These are phyloP conservation scores for Cheilosia variabilis DNA, from an alignment of 2,888 invertebrate species.

Conservation along the genomic window DNA sequence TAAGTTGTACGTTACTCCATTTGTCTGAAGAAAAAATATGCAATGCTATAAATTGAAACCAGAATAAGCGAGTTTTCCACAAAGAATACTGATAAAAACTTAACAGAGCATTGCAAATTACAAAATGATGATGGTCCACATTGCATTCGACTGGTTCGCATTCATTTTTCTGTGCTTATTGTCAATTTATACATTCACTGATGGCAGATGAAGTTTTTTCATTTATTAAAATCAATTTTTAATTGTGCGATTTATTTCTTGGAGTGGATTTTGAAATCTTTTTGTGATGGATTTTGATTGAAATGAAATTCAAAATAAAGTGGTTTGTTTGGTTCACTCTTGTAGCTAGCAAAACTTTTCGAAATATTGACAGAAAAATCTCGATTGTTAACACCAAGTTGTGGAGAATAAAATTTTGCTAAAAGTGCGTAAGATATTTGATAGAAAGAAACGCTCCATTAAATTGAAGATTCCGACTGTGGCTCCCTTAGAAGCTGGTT, in stretches of 20 bases:
- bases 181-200: not conserved
- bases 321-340: not conserved
- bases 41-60: slow-evolving; percentile 3
- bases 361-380: no score
- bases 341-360: no score
- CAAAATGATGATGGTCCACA: not conserved
- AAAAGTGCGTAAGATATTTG: no score
- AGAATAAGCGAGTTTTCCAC: not conserved
- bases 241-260: not conserved
- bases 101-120: not conserved
- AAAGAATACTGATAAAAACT: not conserved
- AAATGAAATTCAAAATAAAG: not conserved
- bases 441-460: no score
- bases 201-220: not conserved
- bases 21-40: not conserved
- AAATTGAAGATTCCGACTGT: no score
- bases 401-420: no score
- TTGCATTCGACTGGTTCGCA: slow-evolving; percentile 1
- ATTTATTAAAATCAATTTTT: not conserved
- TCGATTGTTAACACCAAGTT: no score
- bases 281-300: not conserved
- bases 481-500: no score
- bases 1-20: not conserved
- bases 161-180: not conserved
- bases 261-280: no score